phyloP scores from a whole-genome alignment of 2,888 invertebrate genomes.

The Lissonota sp. region DNA sequence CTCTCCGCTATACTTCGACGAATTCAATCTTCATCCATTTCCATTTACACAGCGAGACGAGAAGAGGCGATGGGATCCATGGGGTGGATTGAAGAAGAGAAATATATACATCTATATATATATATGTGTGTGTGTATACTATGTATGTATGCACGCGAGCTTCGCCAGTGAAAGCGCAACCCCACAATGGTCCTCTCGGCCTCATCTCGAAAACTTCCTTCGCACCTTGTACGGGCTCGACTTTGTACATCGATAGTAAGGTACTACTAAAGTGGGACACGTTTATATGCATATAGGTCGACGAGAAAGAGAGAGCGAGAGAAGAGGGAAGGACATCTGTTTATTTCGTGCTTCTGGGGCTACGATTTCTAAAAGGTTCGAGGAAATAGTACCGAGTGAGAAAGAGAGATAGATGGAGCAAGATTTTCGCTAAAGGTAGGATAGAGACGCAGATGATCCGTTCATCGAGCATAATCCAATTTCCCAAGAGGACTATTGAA shows the following conservation, averaged over 20 bases:
- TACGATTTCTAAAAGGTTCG: too few species aligned
- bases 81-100: constrained; percentile 40
- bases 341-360: too few species aligned
- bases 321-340: neutral
- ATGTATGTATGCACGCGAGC: constrained; percentile 4
- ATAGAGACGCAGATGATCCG: constrained; percentile 63
- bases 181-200: constrained; percentile 46
- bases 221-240: constrained; percentile 24
- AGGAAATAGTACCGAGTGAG: neutral
- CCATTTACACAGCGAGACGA: constrained; percentile 69
- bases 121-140: too few species aligned
- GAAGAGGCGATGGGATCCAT: constrained; percentile 62
- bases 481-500: constrained; percentile 36
- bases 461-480: constrained; percentile 65
- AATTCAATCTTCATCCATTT: constrained; percentile 73
- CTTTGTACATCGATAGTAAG: constrained; percentile 27
- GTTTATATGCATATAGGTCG: constrained; percentile 20
- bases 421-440: constrained; percentile 35
- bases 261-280: constrained; percentile 30
- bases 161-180: constrained; percentile 40
- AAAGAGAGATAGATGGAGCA: constrained; percentile 7
- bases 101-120: neutral
- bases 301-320: neutral
- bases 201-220: constrained; percentile 38
- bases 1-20: constrained; percentile 58